phyloP scores from a whole-genome alignment of 2,888 invertebrate genomes.

The Plagodis pulveraria region DNA sequence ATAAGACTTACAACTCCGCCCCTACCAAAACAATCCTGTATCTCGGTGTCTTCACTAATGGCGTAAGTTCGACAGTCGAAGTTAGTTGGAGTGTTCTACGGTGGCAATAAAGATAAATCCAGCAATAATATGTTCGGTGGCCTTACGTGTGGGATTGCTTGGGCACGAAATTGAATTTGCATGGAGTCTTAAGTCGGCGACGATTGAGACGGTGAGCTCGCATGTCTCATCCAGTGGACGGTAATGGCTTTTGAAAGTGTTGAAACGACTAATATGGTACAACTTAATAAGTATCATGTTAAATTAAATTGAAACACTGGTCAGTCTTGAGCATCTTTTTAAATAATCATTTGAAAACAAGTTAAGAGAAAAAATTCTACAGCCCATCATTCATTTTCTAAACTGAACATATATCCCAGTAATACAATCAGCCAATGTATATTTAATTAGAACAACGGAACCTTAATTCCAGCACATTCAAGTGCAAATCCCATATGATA shows the following conservation, averaged over 20 bases:
- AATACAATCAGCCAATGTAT: not conserved
- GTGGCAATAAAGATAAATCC: slow-evolving; percentile 85
- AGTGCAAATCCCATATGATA: slow-evolving; percentile 35
- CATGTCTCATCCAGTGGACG: slow-evolving; percentile 66
- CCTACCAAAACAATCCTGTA: slow-evolving; percentile 83
- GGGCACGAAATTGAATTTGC: slow-evolving; percentile 84
- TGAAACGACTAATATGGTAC: slow-evolving; percentile 42
- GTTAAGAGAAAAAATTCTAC: too few relatives aligned
- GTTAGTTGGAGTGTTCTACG: slow-evolving; percentile 83
- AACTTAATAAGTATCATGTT: not conserved
- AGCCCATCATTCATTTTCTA: too few relatives aligned
- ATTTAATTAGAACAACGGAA: slow-evolving; percentile 19
- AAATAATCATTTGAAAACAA: too few relatives aligned
- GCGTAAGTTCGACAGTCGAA: slow-evolving; percentile 84
- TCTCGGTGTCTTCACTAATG: slow-evolving; percentile 84
- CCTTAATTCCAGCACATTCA: slow-evolving; percentile 22
- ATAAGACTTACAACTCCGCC: slow-evolving; percentile 84
- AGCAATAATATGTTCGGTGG: slow-evolving; percentile 83
- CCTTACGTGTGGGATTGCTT: slow-evolving; percentile 79
- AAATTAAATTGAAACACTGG: not conserved
- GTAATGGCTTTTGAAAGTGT: slow-evolving; percentile 71
- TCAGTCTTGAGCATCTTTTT: slow-evolving; percentile 1
- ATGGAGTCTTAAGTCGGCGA: slow-evolving; percentile 82
- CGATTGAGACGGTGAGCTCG: slow-evolving; percentile 70
- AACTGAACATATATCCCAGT: too few relatives aligned